Conservation (phyloP, 2,113 vertebrate species). For the Puffinus mauretanicus region DNA sequence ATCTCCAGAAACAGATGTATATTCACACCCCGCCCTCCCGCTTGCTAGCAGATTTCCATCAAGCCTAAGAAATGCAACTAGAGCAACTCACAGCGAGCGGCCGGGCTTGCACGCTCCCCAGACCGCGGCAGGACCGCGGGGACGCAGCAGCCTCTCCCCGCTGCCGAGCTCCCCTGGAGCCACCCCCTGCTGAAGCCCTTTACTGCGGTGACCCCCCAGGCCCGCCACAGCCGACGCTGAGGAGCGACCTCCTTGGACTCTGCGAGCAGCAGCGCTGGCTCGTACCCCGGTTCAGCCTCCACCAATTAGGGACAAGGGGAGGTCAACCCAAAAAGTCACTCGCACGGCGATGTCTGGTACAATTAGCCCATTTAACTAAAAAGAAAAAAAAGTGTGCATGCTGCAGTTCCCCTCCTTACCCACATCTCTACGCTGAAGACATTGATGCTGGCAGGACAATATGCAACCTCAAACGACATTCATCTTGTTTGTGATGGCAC, state of each 20-base stretch:
- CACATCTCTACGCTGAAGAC: accelerated
- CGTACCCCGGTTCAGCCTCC: accelerated
- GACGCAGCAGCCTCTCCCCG: accelerated
- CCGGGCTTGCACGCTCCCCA: accelerated
- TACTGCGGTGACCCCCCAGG: accelerated
- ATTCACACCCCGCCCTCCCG: background rate
- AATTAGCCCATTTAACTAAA: background rate
- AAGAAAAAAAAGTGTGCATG: accelerated
- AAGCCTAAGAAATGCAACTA: background rate
- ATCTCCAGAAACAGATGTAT: background rate
- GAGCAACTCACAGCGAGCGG: background rate
- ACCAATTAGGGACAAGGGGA: background rate
- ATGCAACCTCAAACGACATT: accelerated
- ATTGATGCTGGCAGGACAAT: background rate
- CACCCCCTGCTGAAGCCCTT: accelerated
- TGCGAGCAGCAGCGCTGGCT: accelerated
- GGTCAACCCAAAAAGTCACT: background rate
- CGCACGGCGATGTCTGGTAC: accelerated
- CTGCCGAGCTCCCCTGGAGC: background rate
- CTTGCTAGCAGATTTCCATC: background rate
- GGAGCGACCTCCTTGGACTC: accelerated
- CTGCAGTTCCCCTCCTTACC: background rate
- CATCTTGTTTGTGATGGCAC: accelerated
- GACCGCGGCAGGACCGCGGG: accelerated
- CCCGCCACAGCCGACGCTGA: background rate